A percentile compares a stretch with the other conserved stretches of the same genome.
phyloP scores from a whole-genome alignment of 1,140 invertebrate genomes.

The Battus philenor region DNA sequence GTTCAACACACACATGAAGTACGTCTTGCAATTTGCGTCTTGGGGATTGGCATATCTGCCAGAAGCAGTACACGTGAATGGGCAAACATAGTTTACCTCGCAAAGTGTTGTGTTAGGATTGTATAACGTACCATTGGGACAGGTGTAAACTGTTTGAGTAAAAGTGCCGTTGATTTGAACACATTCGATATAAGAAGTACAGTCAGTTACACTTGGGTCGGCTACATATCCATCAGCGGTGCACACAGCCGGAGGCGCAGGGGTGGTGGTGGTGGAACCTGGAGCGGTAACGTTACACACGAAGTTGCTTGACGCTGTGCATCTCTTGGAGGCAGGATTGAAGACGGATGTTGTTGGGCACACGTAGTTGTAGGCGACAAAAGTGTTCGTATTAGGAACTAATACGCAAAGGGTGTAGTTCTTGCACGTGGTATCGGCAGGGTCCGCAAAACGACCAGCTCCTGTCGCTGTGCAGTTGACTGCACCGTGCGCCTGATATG shows the following conservation, averaged over 20 bases:
- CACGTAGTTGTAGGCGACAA: slow-evolving; percentile 35
- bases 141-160: slow-evolving; percentile 26
- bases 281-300: slow-evolving; percentile 15
- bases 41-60: slow-evolving; percentile 35
- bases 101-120: slow-evolving; percentile 45
- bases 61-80: slow-evolving; percentile 28
- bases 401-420: slow-evolving; percentile 45
- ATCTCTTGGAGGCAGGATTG: slow-evolving; percentile 30
- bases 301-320: slow-evolving; percentile 24
- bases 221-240: slow-evolving; percentile 37
- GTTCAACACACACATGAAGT: slow-evolving; percentile 35
- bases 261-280: slow-evolving; percentile 12
- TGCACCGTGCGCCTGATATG: slow-evolving; percentile 27
- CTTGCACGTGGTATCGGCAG: slow-evolving; percentile 38
- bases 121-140: slow-evolving; percentile 29
- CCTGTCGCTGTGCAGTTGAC: slow-evolving; percentile 33
- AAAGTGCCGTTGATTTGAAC: slow-evolving; percentile 31
- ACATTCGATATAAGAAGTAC: slow-evolving; percentile 40
- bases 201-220: slow-evolving; percentile 33
- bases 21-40: slow-evolving; percentile 38
- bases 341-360: slow-evolving; percentile 48
- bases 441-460: slow-evolving; percentile 30
- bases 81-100: slow-evolving; percentile 36
- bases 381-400: slow-evolving; percentile 16
- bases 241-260: slow-evolving; percentile 24